Percentiles rank a stretch among this genome's conserved stretches.
phyloP scores from a whole-genome alignment of 2,113 vertebrate genomes.

The Leptobrachium leishanense region DNA sequence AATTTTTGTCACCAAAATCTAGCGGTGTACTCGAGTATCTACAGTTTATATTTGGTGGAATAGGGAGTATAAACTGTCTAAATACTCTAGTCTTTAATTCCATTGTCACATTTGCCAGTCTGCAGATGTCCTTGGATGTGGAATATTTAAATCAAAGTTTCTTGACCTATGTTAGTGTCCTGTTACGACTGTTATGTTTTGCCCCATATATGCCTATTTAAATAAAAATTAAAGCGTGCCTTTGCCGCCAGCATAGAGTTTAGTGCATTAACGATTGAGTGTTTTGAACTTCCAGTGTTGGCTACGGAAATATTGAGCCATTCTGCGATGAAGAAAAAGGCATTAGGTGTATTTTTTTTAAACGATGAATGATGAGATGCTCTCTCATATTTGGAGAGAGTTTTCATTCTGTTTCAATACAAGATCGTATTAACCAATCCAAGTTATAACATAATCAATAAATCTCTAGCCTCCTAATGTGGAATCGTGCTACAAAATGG shows the following conservation, averaged over 20 bases:
- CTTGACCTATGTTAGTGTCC: background rate
- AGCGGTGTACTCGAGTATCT: too few species aligned
- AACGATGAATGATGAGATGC: conserved; percentile 42
- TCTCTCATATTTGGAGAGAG: background rate
- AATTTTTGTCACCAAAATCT: too few species aligned
- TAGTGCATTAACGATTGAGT: conserved; percentile 29
- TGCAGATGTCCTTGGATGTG: too few species aligned
- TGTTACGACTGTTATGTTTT: background rate
- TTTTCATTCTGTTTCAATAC: conserved; percentile 7
- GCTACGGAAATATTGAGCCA: conserved; percentile 38
- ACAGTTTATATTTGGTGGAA: too few species aligned
- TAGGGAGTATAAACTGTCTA: too few species aligned
- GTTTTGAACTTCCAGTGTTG: conserved; percentile 16
- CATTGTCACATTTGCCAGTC: too few species aligned
- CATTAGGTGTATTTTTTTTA: conserved; percentile 32
- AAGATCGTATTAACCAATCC: conserved; percentile 9
- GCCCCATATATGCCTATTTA: conserved; percentile 34
- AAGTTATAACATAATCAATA: conserved; percentile 41
- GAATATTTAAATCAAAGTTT: too few species aligned
- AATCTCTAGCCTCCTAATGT: conserved; percentile 18
- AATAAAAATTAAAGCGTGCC: conserved; percentile 33
- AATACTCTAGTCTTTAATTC: too few species aligned
- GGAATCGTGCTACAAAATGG: conserved; percentile 14
- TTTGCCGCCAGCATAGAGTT: conserved; percentile 5
- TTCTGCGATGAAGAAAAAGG: conserved; percentile 34